Percentiles rank a stretch among this genome's conserved stretches.
Conservation (phyloP, 1,140 invertebrate genomes). For the Cotesia glomerata region DNA sequence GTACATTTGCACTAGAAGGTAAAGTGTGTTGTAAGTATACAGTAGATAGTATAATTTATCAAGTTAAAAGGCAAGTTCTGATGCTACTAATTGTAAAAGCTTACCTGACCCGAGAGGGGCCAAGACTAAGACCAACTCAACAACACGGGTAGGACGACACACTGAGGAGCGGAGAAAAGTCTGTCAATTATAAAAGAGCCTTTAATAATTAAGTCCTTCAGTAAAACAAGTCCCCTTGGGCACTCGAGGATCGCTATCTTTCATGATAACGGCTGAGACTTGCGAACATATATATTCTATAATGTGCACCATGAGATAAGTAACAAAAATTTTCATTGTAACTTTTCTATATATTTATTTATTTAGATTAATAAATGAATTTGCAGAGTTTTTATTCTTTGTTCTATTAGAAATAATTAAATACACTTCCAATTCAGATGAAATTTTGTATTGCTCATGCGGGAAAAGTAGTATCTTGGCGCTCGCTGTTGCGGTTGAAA, state of each 20-base stretch:
- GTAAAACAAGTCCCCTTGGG: conserved; percentile 56
- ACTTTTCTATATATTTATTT: too few relatives aligned
- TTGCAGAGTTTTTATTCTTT: too few relatives aligned
- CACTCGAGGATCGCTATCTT: conserved; percentile 53
- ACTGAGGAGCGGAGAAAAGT: conserved; percentile 34
- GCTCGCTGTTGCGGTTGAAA: too few relatives aligned
- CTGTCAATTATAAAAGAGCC: conserved; percentile 47
- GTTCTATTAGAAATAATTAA: too few relatives aligned
- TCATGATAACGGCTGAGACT: conserved; percentile 42
- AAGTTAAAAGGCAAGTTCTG: conserved; percentile 30
- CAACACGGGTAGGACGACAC: neutral
- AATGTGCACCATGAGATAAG: too few relatives aligned
- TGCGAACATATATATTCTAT: neutral
- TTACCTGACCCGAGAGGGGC: conserved; percentile 14
- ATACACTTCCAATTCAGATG: too few relatives aligned
- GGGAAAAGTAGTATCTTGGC: too few relatives aligned
- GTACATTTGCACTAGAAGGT: neutral
- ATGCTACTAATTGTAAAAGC: conserved; percentile 32
- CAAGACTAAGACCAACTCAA: neutral
- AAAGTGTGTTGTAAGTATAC: too few relatives aligned
- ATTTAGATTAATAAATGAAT: too few relatives aligned
- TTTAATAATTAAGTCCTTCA: conserved; percentile 55
- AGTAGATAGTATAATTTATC: neutral
- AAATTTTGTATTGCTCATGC: too few relatives aligned
- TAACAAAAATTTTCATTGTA: too few relatives aligned